These are phyloP conservation scores for Drosophila punjabiensis DNA, from an alignment of 1,140 invertebrate species.

Conservation along the genomic window DNA sequence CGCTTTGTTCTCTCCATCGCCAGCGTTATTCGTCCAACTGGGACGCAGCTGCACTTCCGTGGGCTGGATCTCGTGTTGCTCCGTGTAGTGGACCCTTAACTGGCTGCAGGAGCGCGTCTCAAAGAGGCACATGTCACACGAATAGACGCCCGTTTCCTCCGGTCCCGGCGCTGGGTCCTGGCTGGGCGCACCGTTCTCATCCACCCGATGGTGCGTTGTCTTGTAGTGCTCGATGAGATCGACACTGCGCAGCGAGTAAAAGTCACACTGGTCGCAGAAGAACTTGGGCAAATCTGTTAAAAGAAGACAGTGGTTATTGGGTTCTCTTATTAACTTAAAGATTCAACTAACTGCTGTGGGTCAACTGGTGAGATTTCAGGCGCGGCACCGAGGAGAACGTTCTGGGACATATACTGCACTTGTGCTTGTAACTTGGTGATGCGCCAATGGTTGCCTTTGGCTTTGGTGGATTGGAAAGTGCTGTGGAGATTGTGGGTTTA, in stretches of 20 bases:
- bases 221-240: constrained; percentile 76
- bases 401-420: constrained; percentile 65
- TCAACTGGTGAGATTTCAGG: constrained; percentile 77
- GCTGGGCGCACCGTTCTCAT: not conserved
- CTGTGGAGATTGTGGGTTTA: constrained; percentile 23
- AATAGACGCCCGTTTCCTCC: constrained; percentile 36
- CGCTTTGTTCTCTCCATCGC: not conserved
- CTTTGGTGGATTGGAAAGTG: constrained; percentile 25
- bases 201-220: constrained; percentile 47
- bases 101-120: constrained; percentile 50
- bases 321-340: not conserved
- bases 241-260: constrained; percentile 65
- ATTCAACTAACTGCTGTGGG: constrained; percentile 69
- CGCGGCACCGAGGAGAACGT: constrained; percentile 61
- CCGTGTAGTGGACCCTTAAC: constrained; percentile 59
- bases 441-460: constrained; percentile 28
- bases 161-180: not conserved
- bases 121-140: constrained; percentile 77
- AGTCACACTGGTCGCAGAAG: constrained; percentile 75
- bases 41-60: constrained; percentile 73
- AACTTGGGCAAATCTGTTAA: constrained; percentile 77
- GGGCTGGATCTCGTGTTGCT: constrained; percentile 57
- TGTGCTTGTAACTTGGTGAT: constrained; percentile 47
- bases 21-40: constrained; percentile 31
- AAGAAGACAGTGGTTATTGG: not conserved